Base-by-base conservation (phyloP, 2,888 invertebrate species). In the Trimorus sp. region DNA sequence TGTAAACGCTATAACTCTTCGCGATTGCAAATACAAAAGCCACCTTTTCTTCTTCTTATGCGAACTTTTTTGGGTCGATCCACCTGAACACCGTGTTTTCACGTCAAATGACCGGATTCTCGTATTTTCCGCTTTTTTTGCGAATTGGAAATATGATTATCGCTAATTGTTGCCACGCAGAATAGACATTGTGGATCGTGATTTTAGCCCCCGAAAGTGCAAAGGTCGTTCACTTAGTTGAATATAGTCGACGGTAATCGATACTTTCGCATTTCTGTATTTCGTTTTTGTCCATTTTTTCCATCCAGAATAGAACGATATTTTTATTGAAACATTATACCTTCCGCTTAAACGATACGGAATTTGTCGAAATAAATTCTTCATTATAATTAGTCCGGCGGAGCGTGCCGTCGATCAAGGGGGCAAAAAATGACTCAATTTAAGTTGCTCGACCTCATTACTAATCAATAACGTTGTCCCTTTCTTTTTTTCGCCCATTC, bases 401-500 rank as follows among this genome's bases (percentile, higher is more conserved):
- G 40, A 38, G 3, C 11, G 15, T 38, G 14, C 37, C 15, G 51
- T 8, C 26, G 59, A 45, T 40, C 45, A 12, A 9, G 6, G 1
- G 15, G 14, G 37, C 45, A 26, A 58, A 68, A 59, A 68, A 68
- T 68, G 14, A 15, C 60, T 68, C 51, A 56, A 54, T 45, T 16
- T 26, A 65, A 42, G 45, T 79, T 62, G n/a, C 58, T 51, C 51
- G 37, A 45, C 58, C 37, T 42, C 58, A 69, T 71, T 62, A 71
- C 58, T 65, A 75, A 79, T 79, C 74, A 48, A 8, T 48, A 12
- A 12, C 12, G 1, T 1, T 59, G 68, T 81, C 58, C 73, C 71
- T 63, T 71, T 38, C 58, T 69, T 66, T 68, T 78, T 49, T 59
- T 66, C 63, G 14, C 66, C 60, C 14, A 51, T 80, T 70, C 59